phyloP scores from a whole-genome alignment of 1,140 invertebrate genomes.

The Hyphantria cunea region DNA sequence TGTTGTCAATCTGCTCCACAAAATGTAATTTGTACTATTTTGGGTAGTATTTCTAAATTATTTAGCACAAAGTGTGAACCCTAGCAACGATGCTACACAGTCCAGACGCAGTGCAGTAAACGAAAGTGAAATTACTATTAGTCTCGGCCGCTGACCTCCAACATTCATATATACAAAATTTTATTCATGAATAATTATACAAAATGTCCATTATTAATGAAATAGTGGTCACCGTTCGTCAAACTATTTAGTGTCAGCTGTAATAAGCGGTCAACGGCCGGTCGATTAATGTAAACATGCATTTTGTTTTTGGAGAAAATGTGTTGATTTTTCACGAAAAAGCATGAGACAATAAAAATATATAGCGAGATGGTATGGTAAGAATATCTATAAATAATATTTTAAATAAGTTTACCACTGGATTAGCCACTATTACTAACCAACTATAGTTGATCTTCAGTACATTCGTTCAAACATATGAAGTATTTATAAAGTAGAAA shows the following conservation, averaged over 20 bases:
- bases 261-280: not conserved
- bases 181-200: not conserved
- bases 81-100: constrained; percentile 12
- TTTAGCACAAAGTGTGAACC: not conserved
- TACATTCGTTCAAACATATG: too few relatives aligned
- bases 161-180: not conserved
- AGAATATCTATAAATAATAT: too few relatives aligned
- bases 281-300: not conserved
- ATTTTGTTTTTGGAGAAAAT: too few relatives aligned
- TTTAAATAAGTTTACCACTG: too few relatives aligned
- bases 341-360: too few relatives aligned
- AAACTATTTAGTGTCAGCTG: not conserved
- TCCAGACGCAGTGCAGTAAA: constrained; percentile 11
- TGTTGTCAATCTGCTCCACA: too few relatives aligned
- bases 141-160: constrained; percentile 14
- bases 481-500: too few relatives aligned
- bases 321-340: too few relatives aligned
- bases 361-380: too few relatives aligned
- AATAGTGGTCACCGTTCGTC: constrained; percentile 5
- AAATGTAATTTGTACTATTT: too few relatives aligned
- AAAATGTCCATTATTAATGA: not conserved
- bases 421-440: too few relatives aligned
- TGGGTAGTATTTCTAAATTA: not conserved
- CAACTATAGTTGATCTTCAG: too few relatives aligned
- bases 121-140: constrained; percentile 26